Conservation (phyloP, 2,888 invertebrate genomes). For the Erpobdella octoculata region DNA sequence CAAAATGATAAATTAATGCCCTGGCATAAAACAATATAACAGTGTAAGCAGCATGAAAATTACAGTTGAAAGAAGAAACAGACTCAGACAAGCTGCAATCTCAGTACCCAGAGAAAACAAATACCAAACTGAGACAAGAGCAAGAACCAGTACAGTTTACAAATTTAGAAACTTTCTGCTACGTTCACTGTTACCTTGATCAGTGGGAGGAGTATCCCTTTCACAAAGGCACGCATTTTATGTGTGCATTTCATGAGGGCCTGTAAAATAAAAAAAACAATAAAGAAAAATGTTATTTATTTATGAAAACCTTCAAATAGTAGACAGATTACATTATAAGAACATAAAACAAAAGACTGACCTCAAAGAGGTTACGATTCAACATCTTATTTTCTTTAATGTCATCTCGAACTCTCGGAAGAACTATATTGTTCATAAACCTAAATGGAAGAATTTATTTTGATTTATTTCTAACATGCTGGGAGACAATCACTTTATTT, state of each 20-base stretch:
- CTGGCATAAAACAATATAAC: too few relatives aligned
- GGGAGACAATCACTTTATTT: too few relatives aligned
- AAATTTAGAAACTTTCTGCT: too few relatives aligned
- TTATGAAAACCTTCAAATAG: background rate
- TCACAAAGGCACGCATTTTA: conserved; percentile 97
- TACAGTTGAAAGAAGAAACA: too few relatives aligned
- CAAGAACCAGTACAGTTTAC: too few relatives aligned
- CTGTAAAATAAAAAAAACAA: conserved; percentile 40
- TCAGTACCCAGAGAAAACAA: too few relatives aligned
- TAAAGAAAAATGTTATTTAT: background rate
- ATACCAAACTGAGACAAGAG: too few relatives aligned
- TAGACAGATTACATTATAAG: background rate
- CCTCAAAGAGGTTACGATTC: conserved; percentile 90
- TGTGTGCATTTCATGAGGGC: conserved; percentile 58
- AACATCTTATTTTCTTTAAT: conserved; percentile 85
- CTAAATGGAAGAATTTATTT: background rate
- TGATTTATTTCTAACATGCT: too few relatives aligned
- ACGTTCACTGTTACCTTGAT: too few relatives aligned
- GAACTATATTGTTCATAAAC: conserved; percentile 54
- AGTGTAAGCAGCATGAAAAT: too few relatives aligned
- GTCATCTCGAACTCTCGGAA: conserved; percentile 85
- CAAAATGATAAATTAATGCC: too few relatives aligned
- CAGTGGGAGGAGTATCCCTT: conserved; percentile 66
- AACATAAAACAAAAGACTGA: background rate
- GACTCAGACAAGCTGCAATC: too few relatives aligned